A percentile compares a stretch with the other conserved stretches of the same genome.
These are phyloP conservation scores for Rhinatrema bivittatum DNA, from an alignment of 2,797 vertebrate genomes.

Conservation along the genomic window DNA sequence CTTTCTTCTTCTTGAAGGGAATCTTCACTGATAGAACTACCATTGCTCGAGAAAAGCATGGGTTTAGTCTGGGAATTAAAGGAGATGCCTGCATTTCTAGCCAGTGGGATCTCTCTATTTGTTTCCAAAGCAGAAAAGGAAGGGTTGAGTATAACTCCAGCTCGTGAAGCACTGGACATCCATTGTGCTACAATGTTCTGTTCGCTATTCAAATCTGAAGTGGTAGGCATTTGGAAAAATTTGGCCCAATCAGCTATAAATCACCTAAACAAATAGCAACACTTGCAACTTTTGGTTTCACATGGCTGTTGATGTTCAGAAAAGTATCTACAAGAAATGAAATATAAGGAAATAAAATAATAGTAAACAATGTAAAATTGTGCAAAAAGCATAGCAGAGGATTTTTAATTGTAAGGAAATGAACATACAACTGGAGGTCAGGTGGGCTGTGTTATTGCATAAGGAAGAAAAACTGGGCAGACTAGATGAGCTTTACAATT, in stretches of 20 bases:
- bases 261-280: slow-evolving; percentile 10
- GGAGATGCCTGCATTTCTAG: slow-evolving; percentile 45
- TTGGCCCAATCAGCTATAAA: slow-evolving; percentile 1
- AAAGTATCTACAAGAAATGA: slow-evolving; percentile 7
- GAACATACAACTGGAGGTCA: no score
- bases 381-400: no score
- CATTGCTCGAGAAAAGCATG: slow-evolving; percentile 55
- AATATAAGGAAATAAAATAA: not conserved
- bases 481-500: no score
- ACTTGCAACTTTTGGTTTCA: not conserved
- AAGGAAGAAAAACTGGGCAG: no score
- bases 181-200: slow-evolving; percentile 64
- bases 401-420: no score
- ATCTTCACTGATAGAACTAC: slow-evolving; percentile 58
- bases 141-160: slow-evolving; percentile 74
- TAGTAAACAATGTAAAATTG: not conserved
- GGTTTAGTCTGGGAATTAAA: slow-evolving; percentile 48
- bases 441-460: no score
- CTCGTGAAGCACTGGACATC: slow-evolving; percentile 66
- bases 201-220: slow-evolving; percentile 55
- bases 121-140: slow-evolving; percentile 46
- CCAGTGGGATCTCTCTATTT: slow-evolving; percentile 17
- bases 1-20: slow-evolving; percentile 35
- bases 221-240: slow-evolving; percentile 64
- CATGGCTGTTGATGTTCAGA: slow-evolving; percentile 5